Evolutionary conservation across 23 tunicate genomes (phyloP).

Genomic region (Halocynthia roretzi): DNA sequence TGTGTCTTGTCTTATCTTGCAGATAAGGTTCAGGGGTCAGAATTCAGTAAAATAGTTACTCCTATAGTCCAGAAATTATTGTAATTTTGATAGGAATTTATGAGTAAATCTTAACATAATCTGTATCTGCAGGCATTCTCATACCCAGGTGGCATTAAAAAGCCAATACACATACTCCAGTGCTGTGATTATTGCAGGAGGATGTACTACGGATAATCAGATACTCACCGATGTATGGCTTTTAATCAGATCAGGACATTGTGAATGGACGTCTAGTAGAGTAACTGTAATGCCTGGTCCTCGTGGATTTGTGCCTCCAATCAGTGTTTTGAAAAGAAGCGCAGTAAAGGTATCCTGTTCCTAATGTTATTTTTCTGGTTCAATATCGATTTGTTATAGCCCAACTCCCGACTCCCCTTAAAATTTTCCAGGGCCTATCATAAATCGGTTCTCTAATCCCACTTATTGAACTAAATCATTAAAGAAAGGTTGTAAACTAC

Average conservation of each 20-base stretch:
- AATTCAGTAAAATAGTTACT: not conserved
- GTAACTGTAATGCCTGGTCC: constrained; percentile 22
- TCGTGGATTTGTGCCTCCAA: constrained; percentile 1
- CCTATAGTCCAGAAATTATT: not conserved
- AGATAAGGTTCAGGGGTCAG: no score
- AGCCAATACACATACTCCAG: constrained; percentile 14
- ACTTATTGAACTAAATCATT: no score
- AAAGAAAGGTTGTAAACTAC: no score
- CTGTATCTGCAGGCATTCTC: constrained; percentile 16
- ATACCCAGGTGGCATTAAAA: constrained; percentile 14
- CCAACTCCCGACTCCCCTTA: no score
- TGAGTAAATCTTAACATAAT: constrained; percentile 4
- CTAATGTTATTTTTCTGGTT: no score
- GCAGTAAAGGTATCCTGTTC: constrained; percentile 5
- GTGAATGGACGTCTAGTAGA: constrained; percentile 31
- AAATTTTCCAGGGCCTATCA: no score
- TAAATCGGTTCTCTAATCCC: no score
- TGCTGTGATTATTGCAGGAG: constrained; percentile 22
- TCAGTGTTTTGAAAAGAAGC: constrained; percentile 24
- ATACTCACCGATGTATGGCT: constrained; percentile 24
- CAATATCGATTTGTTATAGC: no score
- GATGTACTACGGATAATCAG: constrained; percentile 12
- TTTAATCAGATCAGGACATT: constrained; percentile 20
- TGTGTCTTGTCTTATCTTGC: no score
- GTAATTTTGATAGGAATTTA: not conserved